phyloP scores from a whole-genome alignment of 2,797 vertebrate species.

The Fistularia commersonii region DNA sequence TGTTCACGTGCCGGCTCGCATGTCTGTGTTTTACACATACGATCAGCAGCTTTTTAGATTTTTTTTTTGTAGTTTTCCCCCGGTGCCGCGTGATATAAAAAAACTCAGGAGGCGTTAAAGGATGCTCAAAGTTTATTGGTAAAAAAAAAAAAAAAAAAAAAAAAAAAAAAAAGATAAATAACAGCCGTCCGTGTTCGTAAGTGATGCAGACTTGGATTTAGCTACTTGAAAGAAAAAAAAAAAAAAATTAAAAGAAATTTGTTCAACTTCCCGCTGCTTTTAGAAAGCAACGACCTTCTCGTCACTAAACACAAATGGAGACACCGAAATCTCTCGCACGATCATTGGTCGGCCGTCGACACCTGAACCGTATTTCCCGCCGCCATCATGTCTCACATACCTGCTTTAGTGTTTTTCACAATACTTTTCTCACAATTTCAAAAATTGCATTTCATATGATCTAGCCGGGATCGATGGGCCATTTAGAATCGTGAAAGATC shows the following conservation, averaged over 20 bases:
- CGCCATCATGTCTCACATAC: constrained; percentile 2
- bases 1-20: too few species aligned
- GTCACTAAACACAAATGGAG: not conserved
- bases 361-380: too few species aligned
- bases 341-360: too few species aligned
- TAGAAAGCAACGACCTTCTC: constrained; percentile 22
- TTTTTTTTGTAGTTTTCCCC: not conserved
- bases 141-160: constrained; percentile 48
- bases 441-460: too few species aligned
- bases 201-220: constrained; percentile 38
- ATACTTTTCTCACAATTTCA: too few species aligned
- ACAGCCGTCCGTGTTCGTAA: constrained; percentile 29
- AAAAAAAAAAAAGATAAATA: constrained; percentile 21
- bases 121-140: constrained; percentile 58
- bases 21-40: too few species aligned
- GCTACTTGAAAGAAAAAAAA: constrained; percentile 11
- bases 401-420: constrained; percentile 3
- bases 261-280: constrained; percentile 6
- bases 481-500: constrained; percentile 27
- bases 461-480: constrained; percentile 10
- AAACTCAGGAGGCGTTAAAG: constrained; percentile 31
- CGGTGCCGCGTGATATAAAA: not conserved
- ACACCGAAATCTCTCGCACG: constrained; percentile 10
- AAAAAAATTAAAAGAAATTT: constrained; percentile 31
- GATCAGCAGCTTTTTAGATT: constrained; percentile 7